Evolutionary conservation across 2,113 vertebrate genomes (phyloP).

Genomic region (Aegithalos caudatus): DNA sequence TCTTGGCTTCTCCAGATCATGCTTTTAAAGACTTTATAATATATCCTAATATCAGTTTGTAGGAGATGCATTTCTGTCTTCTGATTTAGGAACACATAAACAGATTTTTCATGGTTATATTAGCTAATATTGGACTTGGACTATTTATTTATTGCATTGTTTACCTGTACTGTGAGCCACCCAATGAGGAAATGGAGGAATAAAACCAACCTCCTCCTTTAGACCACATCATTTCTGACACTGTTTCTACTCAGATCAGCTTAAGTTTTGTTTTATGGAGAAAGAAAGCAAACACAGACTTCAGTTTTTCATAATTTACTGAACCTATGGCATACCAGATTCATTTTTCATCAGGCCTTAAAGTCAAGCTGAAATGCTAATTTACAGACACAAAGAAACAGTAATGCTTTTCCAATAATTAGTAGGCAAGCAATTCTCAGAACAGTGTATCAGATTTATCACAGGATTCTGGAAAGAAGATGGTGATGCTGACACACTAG

Average conservation of each 20-base stretch:
- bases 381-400: constrained; percentile 20
- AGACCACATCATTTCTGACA: background rate
- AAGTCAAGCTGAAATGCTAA: constrained; percentile 10
- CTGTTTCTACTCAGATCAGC: background rate
- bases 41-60: background rate
- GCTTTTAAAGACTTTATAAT: background rate
- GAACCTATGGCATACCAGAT: background rate
- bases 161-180: background rate
- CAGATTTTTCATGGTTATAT: background rate
- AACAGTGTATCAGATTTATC: constrained; percentile 44
- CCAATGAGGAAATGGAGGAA: background rate
- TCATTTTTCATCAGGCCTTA: constrained; percentile 10
- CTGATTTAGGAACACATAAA: background rate
- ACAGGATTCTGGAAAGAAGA: constrained; percentile 38
- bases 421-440: constrained; percentile 40
- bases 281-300: background rate
- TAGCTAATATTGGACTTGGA: background rate
- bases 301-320: constrained; percentile 7
- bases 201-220: background rate
- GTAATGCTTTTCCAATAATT: constrained; percentile 52
- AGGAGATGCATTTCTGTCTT: background rate
- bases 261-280: background rate
- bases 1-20: background rate
- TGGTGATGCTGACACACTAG: background rate
- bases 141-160: constrained; percentile 31